Evolutionary conservation across 2,113 vertebrate species (phyloP).

Genomic region (Otocyon megalotis): DNA sequence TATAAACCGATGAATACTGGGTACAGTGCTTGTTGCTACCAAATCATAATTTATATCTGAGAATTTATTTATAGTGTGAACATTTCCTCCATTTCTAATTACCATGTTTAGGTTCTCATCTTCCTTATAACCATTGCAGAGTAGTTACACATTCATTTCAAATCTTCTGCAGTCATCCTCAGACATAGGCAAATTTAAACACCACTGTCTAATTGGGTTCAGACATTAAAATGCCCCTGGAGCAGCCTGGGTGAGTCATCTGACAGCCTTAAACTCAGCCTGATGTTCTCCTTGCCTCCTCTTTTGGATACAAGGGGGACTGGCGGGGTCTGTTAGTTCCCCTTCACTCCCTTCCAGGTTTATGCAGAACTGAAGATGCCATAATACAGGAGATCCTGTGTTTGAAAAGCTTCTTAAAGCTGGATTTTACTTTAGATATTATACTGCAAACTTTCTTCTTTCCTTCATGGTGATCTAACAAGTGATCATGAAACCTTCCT

Average conservation of each 20-base stretch:
- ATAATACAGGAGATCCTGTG: not conserved
- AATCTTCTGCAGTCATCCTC: constrained; percentile 8
- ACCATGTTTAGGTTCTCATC: constrained; percentile 40
- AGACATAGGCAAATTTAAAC: constrained; percentile 42
- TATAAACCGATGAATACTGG: not conserved
- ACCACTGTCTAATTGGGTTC: not conserved
- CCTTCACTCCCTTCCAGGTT: not conserved
- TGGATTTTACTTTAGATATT: not conserved
- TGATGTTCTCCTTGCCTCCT: not conserved
- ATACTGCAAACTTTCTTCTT: not conserved
- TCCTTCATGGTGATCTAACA: not conserved
- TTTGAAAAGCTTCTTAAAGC: not conserved
- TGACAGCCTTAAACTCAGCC: not conserved
- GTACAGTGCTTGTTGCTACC: not conserved
- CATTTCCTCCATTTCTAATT: constrained; percentile 41
- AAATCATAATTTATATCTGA: constrained; percentile 20
- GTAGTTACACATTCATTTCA: not conserved
- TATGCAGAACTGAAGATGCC: not conserved
- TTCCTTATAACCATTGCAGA: not conserved
- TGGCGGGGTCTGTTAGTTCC: not conserved
- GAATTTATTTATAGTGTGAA: constrained; percentile 43
- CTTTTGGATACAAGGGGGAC: not conserved
- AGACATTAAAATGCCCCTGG: constrained; percentile 27
- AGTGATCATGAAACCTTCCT: not conserved
- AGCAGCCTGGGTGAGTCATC: not conserved